Evolutionary conservation across 2,113 vertebrate species (phyloP).

Genomic region (Tinamus guttatus): DNA sequence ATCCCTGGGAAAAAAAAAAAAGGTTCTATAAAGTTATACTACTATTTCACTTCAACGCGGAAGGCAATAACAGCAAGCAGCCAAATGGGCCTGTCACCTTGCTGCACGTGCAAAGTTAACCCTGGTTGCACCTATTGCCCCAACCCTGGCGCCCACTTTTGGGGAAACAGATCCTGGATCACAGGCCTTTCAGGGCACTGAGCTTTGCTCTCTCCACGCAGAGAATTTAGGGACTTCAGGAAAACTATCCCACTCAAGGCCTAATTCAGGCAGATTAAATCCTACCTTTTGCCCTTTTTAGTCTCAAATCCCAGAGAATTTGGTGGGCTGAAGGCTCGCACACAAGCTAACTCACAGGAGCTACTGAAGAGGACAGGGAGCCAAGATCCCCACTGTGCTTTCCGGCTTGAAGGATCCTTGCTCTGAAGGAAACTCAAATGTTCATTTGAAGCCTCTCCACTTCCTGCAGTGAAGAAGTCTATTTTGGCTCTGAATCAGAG

Average conservation of each 20-base stretch:
- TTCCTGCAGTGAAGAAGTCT: neutral
- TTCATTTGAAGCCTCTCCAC: neutral
- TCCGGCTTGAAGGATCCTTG: neutral
- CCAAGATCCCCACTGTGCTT: neutral
- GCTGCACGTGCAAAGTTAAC: neutral
- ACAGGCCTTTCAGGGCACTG: neutral
- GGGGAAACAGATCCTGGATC: neutral
- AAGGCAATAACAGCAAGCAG: neutral
- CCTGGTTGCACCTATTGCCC: fast-evolving
- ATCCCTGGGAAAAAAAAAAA: neutral
- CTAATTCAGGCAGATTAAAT: neutral
- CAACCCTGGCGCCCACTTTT: fast-evolving
- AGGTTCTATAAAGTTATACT: neutral
- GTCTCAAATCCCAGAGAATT: neutral
- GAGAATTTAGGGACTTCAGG: neutral
- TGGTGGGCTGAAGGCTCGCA: neutral
- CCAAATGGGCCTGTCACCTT: fast-evolving
- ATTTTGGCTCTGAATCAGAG: neutral
- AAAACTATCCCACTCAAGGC: neutral
- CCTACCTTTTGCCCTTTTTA: neutral
- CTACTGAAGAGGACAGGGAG: neutral
- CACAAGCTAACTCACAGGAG: neutral
- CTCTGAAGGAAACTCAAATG: neutral
- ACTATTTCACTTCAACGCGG: neutral
- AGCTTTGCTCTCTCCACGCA: neutral